These are phyloP conservation scores for Saxidomus purpurata DNA, from an alignment of 1,140 invertebrate genomes.

Conservation along the genomic window DNA sequence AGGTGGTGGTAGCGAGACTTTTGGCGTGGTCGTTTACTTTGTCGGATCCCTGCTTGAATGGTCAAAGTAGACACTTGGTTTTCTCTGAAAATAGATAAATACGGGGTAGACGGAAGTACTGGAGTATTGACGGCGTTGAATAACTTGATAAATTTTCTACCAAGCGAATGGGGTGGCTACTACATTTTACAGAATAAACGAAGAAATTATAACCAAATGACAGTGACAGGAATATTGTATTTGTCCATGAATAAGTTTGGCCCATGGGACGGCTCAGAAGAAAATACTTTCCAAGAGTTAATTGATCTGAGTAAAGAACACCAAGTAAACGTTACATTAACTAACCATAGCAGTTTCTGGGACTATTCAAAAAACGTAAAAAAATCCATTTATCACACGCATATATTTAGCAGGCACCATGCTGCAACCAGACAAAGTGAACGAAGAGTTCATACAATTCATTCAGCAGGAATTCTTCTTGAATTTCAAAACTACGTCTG, in stretches of 20 bases:
- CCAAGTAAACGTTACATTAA: not conserved
- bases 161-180: constrained; percentile 60
- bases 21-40: constrained; percentile 71
- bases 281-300: constrained; percentile 7
- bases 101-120: not conserved
- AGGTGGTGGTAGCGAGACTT: constrained; percentile 78
- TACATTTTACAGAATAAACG: constrained; percentile 11
- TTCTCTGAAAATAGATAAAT: constrained; percentile 7
- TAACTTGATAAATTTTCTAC: constrained; percentile 25
- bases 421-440: constrained; percentile 29
- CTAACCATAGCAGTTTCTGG: constrained; percentile 54
- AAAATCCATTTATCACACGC: constrained; percentile 4
- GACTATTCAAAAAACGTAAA: constrained; percentile 49
- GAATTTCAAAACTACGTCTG: not conserved
- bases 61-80: not conserved
- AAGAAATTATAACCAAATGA: not conserved
- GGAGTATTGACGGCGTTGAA: not conserved
- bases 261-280: constrained; percentile 18
- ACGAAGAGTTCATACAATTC: not conserved
- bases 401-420: constrained; percentile 8
- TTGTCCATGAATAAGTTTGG: constrained; percentile 53
- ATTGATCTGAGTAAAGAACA: not conserved
- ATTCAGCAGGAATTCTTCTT: constrained; percentile 10
- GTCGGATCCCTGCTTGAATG: constrained; percentile 16
- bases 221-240: not conserved